Conservation (phyloP, 2,113 vertebrate species). For the Dipodomys merriami region DNA sequence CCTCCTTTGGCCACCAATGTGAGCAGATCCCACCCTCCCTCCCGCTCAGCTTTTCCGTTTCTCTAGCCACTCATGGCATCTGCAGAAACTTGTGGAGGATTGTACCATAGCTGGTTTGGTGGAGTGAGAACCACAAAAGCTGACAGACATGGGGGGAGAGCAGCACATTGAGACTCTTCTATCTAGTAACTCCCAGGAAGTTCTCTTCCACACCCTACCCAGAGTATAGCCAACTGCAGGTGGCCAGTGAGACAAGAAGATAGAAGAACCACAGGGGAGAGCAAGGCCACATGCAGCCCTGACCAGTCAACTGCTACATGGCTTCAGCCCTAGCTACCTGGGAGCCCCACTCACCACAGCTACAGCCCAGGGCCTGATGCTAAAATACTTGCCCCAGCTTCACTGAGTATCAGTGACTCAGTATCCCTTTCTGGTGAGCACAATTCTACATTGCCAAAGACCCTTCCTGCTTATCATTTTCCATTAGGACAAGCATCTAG, state of each 20-base stretch:
- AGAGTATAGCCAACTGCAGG: neutral
- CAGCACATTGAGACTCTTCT: neutral
- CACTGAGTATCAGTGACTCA: neutral
- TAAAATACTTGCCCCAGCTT: neutral
- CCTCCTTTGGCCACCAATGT: neutral
- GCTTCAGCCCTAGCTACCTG: neutral
- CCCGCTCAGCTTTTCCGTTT: neutral
- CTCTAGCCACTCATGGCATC: neutral
- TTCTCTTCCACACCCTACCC: neutral
- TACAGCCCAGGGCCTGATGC: neutral
- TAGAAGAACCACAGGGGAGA: fast-evolving
- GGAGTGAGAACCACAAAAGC: neutral
- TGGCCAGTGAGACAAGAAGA: neutral
- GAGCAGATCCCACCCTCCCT: neutral
- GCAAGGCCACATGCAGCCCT: neutral
- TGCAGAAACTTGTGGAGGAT: neutral
- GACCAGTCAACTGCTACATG: neutral
- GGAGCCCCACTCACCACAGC: neutral
- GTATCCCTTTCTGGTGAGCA: neutral
- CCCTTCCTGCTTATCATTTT: neutral
- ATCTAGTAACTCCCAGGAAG: neutral
- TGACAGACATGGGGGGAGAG: neutral
- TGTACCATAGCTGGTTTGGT: fast-evolving
- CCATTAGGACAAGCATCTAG: neutral
- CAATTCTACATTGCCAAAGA: neutral